Evolutionary conservation across 2,797 vertebrate species (phyloP), one percentile per base, ranked within the genome.

Genomic region (Oceanodroma leucorhoa): DNA sequence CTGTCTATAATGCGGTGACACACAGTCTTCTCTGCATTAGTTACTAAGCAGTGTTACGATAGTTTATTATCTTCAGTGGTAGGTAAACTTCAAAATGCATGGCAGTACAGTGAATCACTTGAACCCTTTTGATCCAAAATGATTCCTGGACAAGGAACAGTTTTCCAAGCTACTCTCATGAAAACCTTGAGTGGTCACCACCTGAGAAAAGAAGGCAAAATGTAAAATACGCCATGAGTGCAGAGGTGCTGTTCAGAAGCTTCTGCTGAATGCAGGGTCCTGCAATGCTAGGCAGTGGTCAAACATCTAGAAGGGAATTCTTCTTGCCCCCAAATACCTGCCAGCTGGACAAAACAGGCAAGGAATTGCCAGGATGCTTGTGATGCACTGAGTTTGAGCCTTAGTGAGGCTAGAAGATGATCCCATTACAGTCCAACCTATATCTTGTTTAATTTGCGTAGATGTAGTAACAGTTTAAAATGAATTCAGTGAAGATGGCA

Each of bases 211-310:
- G 29, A 20, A 57, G 14, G 24, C 16, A 71, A 86, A 85, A 76
- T 69, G 7, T 67, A 51, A 76, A 83, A 64, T 36, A n/a, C 0
- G 0, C 14, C 0, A 0, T 43, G 22, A 51, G 22, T 15, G 18
- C 10, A 66, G 70, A 45, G 36, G 30, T 36, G 36, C 4, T 4
- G 3, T 81, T 83, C 34, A 24, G 53, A 83, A 60, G 5, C 24
- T 48, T 61, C 36, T 55, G 30, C 21, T 53, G 73, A 84, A 54
- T 41, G 32, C 30, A 38, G 46, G 11, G 14, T 38, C 26, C 32
- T 88, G 65, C 21, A 46, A 43, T 45, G 65, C 16, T 57, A 45
- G 36, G 26, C 4, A 1, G 32, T 54, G 21, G 23, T 54, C n/a
- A 71, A 11, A 36, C 3, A 34, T 19, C 38, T n/a, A 36, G 30